Evolutionary conservation across 2,888 invertebrate species (phyloP), one percentile per base, ranked within the genome.

Genomic region (Harmothoe impar): DNA sequence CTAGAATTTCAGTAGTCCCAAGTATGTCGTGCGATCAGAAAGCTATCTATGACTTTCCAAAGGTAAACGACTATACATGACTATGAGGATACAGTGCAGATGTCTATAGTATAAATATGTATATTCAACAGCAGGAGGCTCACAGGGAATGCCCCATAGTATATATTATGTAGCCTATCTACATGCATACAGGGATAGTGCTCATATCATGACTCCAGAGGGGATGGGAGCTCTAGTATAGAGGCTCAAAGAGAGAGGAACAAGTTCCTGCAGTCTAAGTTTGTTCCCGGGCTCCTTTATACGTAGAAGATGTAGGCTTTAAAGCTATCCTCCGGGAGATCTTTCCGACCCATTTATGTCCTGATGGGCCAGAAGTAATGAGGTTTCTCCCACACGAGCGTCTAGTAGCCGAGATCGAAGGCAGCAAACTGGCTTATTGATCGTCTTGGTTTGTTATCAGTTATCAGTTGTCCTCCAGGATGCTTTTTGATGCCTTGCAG

Each of bases 361-460:
- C 43, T 81, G 81, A 81, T 81, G 81, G 81, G 43, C 35, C 43
- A 81, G 81, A 81, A 81, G 81, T 81, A 81, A 81, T 43, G 81
- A 81, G 81, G 35, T 43, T 81, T 43, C 81, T 81, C 81, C 81
- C 81, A 81, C 81, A 81, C 81, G 43, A 35, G 35, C 17, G 81
- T 12, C 43, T 35, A 15, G 77, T 25, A 31, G 31, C 17, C 5
- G 35, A 81, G 81, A 81, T 81, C 81, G 81, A 81, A 81, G 81
- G 81, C 81, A 81, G 81, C 20, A 81, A 81, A 81, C 81, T 81
- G 81, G 35, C 43, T 33, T 81, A 81, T 81, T 43, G 81, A 81
- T 81, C 43, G 81, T 20, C 35, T 29, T 81, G 81, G 81, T 81
- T 81, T 81, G 81, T 81, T 81, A 81, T 81, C 81, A 81, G 81